phyloP scores from a whole-genome alignment of 2,113 vertebrate genomes.

The Microcebus tavaratra region DNA sequence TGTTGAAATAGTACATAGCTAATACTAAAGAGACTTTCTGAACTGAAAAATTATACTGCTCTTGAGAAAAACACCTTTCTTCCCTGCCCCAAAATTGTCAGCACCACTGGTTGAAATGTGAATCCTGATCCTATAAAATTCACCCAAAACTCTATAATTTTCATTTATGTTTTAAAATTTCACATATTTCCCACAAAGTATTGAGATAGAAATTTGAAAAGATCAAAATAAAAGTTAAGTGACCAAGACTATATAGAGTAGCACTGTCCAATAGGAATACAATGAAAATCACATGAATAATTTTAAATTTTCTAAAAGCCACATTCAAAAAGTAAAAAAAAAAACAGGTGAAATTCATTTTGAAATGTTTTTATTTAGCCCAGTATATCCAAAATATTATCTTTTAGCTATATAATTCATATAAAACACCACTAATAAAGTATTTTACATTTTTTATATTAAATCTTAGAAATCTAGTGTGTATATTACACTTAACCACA shows the following conservation, averaged over 20 bases:
- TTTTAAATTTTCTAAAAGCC: neutral
- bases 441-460: neutral
- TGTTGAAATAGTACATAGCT: neutral
- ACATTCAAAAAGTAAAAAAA: neutral
- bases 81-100: neutral
- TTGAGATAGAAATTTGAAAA: neutral
- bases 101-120: neutral
- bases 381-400: neutral
- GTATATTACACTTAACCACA: neutral
- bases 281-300: neutral
- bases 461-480: neutral
- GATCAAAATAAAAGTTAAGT: neutral
- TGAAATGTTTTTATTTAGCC: neutral
- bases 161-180: neutral
- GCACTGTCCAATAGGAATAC: neutral
- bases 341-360: neutral
- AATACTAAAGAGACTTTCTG: slow-evolving; percentile 3
- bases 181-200: neutral
- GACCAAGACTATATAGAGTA: neutral
- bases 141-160: neutral
- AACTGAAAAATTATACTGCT: neutral
- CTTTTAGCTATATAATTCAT: neutral
- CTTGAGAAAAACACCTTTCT: neutral
- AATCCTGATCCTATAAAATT: neutral
- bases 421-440: neutral